These are phyloP conservation scores for Tenodera sinensis DNA, from an alignment of 2,888 invertebrate genomes.

Conservation along the genomic window DNA sequence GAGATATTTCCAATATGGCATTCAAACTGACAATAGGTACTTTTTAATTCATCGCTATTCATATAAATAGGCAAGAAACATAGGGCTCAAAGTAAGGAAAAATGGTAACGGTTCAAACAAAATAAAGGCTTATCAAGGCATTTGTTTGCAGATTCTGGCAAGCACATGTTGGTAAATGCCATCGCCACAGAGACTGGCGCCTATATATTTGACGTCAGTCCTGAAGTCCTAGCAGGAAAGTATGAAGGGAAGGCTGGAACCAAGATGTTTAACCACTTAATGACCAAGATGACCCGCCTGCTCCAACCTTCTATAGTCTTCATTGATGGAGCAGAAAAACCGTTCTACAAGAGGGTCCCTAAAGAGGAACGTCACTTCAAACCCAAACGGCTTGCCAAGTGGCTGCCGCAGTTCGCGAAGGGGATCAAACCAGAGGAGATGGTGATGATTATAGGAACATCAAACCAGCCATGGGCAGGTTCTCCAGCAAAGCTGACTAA, in stretches of 20 bases:
- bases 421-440: constrained; percentile 61
- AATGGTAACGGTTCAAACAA: no score
- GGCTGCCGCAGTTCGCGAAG: constrained; percentile 68
- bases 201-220: constrained; percentile 72
- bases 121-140: no score
- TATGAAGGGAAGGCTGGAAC: constrained; percentile 54
- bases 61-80: no score
- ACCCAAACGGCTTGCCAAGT: constrained; percentile 65
- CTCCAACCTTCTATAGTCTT: constrained; percentile 66
- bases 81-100: no score
- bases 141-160: constrained; percentile 50
- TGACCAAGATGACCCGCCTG: constrained; percentile 62
- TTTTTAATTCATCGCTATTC: no score
- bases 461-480: constrained; percentile 64
- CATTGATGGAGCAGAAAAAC: constrained; percentile 62
- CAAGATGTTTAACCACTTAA: constrained; percentile 60
- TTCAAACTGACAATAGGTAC: no score
- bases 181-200: constrained; percentile 72
- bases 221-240: constrained; percentile 62
- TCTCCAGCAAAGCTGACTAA: constrained; percentile 51
- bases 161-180: constrained; percentile 66
- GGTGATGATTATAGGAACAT: constrained; percentile 65
- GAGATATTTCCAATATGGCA: no score
- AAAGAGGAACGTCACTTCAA: constrained; percentile 57
- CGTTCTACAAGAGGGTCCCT: constrained; percentile 66